Evolutionary conservation across 2,113 vertebrate species (phyloP).

Genomic region (Ctenodactylus gundi): DNA sequence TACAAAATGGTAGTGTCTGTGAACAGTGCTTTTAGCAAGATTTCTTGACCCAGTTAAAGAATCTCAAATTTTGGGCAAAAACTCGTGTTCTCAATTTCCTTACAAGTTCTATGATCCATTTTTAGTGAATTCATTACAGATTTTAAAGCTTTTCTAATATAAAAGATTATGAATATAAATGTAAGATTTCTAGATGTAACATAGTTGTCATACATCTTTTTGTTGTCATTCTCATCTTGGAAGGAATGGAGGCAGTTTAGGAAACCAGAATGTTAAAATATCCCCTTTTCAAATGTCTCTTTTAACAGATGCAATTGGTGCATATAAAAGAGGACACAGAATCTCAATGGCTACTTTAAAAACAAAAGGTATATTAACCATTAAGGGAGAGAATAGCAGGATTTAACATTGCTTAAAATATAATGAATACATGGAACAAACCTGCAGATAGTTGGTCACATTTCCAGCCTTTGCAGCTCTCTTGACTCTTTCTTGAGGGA

Average conservation of each 20-base stretch:
- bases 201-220: constrained; percentile 29
- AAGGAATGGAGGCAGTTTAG: not conserved
- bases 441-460: not conserved
- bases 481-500: not conserved
- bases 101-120: constrained; percentile 29
- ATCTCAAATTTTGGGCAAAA: constrained; percentile 39
- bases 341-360: constrained; percentile 4
- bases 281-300: constrained; percentile 5
- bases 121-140: constrained; percentile 19
- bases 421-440: not conserved
- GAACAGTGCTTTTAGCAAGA: constrained; percentile 56
- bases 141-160: constrained; percentile 46
- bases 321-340: not conserved
- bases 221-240: not conserved
- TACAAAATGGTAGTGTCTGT: constrained; percentile 50
- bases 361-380: constrained; percentile 30
- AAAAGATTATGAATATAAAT: constrained; percentile 50
- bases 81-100: constrained; percentile 27
- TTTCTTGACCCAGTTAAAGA: constrained; percentile 67
- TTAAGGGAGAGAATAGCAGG: not conserved
- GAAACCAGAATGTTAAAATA: constrained; percentile 44
- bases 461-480: not conserved
- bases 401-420: constrained; percentile 7
- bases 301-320: constrained; percentile 32
- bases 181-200: constrained; percentile 28